These are phyloP conservation scores for Megaptera novaeangliae DNA, from an alignment of 2,113 vertebrate genomes.

Conservation along the genomic window DNA sequence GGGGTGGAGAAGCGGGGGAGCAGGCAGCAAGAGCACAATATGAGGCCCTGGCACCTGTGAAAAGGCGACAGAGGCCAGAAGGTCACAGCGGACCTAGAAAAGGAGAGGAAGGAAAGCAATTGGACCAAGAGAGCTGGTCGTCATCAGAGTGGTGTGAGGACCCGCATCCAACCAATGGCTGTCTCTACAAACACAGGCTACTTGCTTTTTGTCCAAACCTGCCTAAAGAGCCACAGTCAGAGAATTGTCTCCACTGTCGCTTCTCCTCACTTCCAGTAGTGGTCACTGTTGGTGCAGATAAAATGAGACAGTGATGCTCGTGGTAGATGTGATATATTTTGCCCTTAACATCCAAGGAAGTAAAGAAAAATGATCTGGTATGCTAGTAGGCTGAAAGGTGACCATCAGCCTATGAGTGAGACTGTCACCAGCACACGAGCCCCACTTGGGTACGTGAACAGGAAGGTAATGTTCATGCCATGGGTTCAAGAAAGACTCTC, in stretches of 20 bases:
- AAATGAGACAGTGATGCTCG: background rate
- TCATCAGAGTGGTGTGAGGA: background rate
- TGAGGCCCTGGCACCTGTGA: background rate
- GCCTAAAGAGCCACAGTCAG: background rate
- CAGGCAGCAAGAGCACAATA: background rate
- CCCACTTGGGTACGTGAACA: accelerated
- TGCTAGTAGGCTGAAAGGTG: background rate
- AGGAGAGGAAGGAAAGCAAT: background rate
- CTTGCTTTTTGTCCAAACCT: background rate
- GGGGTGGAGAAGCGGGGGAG: background rate
- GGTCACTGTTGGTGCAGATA: background rate
- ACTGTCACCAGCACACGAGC: background rate
- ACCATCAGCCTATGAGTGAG: background rate
- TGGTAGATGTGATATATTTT: background rate
- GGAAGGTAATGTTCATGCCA: background rate
- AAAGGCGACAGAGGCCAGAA: background rate
- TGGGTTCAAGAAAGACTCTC: background rate
- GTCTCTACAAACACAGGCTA: background rate
- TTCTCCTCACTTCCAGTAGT: background rate
- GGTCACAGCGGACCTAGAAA: background rate
- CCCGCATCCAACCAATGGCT: no score
- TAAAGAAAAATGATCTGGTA: background rate
- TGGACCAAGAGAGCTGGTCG: background rate
- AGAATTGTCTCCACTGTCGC: background rate
- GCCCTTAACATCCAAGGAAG: background rate